Percentiles rank a stretch among this genome's conserved stretches.
Evolutionary conservation across 2,888 invertebrate genomes (phyloP).

Genomic region (Chrysotoxum bicinctum): DNA sequence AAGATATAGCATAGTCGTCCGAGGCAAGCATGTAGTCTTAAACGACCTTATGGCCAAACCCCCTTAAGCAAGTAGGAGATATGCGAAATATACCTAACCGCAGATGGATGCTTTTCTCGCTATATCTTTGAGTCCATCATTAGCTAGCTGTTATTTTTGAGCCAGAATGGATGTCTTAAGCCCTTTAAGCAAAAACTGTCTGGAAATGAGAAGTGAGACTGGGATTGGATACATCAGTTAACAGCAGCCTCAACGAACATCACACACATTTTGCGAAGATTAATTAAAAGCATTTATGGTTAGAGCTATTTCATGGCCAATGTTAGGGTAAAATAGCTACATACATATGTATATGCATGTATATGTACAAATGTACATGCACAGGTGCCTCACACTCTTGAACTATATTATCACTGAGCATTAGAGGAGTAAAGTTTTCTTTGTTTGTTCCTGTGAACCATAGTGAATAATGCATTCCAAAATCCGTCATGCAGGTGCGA

Average conservation of each 20-base stretch:
- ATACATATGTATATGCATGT: too few species aligned
- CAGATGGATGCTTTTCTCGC: conserved; percentile 13
- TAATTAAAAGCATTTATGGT: conserved; percentile 57
- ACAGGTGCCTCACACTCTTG: background rate
- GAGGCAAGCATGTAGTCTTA: conserved; percentile 16
- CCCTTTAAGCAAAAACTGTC: conserved; percentile 43
- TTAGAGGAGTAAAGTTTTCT: conserved; percentile 10
- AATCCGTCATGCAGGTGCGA: conserved; percentile 81
- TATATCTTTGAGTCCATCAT: conserved; percentile 36
- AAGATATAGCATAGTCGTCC: conserved; percentile 25
- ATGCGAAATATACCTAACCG: conserved; percentile 47
- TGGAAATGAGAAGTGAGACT: conserved; percentile 46
- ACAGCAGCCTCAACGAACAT: conserved; percentile 8
- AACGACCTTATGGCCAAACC: conserved; percentile 35
- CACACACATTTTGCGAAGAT: conserved; percentile 58
- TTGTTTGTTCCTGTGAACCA: conserved; percentile 1
- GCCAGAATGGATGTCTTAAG: conserved; percentile 34
- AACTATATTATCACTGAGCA: background rate
- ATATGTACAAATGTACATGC: background rate
- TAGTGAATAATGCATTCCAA: conserved; percentile 76
- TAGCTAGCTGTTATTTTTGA: conserved; percentile 17
- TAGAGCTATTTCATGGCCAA: conserved; percentile 12
- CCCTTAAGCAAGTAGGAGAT: conserved; percentile 50
- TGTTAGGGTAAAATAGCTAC: background rate
- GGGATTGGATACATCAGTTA: conserved; percentile 13